Evolutionary conservation across 2,113 vertebrate genomes (phyloP).

Genomic region (Chaetodon auriga): DNA sequence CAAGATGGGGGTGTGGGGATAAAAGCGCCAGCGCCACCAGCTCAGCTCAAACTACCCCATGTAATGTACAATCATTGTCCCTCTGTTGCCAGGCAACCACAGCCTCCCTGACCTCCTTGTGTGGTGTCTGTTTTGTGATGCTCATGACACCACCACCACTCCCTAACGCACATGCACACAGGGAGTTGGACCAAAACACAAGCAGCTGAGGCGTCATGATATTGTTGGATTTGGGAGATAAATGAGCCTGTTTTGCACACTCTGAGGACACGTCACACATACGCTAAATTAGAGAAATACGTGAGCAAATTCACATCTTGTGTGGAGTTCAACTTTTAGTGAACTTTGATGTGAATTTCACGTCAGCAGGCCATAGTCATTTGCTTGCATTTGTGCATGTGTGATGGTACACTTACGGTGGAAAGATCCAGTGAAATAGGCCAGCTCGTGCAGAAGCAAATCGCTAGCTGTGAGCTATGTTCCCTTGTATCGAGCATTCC

Average conservation of each 20-base stretch:
- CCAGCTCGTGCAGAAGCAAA: conserved; percentile 47
- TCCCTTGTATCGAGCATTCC: neutral
- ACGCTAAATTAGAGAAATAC: no score
- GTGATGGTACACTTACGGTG: neutral
- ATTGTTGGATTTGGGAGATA: neutral
- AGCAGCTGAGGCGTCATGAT: neutral
- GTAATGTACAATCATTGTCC: conserved; percentile 35
- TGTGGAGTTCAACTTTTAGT: no score
- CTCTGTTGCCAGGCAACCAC: conserved; percentile 69
- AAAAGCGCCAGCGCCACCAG: neutral
- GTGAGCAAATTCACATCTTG: no score
- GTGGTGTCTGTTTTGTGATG: conserved; percentile 7
- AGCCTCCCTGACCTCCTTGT: conserved; percentile 38
- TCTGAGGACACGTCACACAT: no score
- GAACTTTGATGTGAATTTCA: no score
- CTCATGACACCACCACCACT: neutral
- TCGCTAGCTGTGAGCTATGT: conserved; percentile 26
- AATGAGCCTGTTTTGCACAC: neutral
- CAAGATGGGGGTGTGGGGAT: neutral
- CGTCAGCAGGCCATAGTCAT: no score
- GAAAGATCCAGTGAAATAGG: neutral
- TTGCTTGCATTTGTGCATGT: no score
- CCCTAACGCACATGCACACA: neutral
- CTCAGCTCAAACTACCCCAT: neutral
- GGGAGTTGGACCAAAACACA: neutral